phyloP scores from a whole-genome alignment of 2,113 vertebrate genomes.

The Crotalus helleri region DNA sequence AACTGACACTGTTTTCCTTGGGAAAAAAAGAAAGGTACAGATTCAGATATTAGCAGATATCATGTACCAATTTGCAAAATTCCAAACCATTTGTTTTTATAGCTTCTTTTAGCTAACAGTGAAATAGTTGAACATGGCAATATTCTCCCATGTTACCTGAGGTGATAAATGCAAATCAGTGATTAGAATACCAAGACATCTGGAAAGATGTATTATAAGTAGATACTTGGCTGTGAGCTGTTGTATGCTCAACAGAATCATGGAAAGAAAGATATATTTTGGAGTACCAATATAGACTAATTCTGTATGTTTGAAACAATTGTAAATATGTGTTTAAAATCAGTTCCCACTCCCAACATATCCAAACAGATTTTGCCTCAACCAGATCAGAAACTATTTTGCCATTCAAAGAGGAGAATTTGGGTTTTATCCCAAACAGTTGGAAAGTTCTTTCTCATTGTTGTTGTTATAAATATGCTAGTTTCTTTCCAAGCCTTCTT shows the following conservation, averaged over 20 bases:
- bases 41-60: background rate
- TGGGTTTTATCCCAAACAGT: slow-evolving; percentile 27
- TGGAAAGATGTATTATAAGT: background rate
- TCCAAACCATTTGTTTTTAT: background rate
- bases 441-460: slow-evolving; percentile 35
- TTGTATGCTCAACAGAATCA: background rate
- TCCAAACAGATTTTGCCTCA: background rate
- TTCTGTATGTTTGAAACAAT: background rate
- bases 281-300: background rate
- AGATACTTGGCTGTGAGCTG: background rate
- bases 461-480: slow-evolving; percentile 65
- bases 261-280: background rate
- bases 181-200: background rate
- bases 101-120: background rate
- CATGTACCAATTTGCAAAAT: background rate
- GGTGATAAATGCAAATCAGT: background rate
- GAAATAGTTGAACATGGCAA: background rate
- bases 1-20: background rate
- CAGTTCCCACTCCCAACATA: background rate
- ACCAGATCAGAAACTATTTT: background rate
- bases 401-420: background rate
- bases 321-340: background rate
- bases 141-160: background rate
- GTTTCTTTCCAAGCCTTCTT: slow-evolving; percentile 54
- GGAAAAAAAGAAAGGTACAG: background rate